Conservation (phyloP, 35 echinoderm and acorn worm species). For the Hemicentrotus pulcherrimus region DNA sequence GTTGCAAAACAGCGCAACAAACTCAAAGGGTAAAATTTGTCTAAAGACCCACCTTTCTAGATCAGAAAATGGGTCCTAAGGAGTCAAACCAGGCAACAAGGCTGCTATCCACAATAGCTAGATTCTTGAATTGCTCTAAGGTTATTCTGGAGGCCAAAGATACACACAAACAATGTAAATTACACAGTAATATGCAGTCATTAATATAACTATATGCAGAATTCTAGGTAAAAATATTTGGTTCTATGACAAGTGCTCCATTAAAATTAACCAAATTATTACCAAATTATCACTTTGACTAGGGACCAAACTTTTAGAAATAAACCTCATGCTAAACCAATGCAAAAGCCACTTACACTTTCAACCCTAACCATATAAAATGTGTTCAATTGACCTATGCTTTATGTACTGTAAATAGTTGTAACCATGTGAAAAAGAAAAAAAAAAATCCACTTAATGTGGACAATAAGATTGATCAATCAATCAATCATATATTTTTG, state of each 20-base stretch:
- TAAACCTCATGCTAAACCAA: too few species aligned
- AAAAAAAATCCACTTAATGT: too few species aligned
- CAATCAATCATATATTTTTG: too few species aligned
- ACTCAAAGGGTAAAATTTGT: neutral
- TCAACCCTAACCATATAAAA: too few species aligned
- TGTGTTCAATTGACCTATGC: too few species aligned
- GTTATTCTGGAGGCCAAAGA: slow-evolving; percentile 68
- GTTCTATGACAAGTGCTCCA: too few species aligned
- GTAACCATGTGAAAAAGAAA: too few species aligned
- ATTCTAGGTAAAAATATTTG: too few species aligned
- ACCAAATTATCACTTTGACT: neutral
- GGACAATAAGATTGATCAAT: too few species aligned
- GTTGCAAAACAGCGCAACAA: neutral
- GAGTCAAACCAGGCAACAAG: slow-evolving; percentile 96
- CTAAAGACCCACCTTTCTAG: neutral
- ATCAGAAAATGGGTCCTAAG: slow-evolving; percentile 85
- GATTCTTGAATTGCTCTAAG: slow-evolving; percentile 75
- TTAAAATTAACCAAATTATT: too few species aligned
- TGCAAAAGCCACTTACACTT: too few species aligned
- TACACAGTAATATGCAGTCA: neutral
- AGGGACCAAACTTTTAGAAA: neutral
- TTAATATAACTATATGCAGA: neutral
- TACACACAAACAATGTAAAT: neutral
- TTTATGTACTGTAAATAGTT: too few species aligned
- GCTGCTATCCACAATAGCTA: slow-evolving; percentile 74